These are phyloP conservation scores for Drosophila multiciliata DNA, from an alignment of 2,888 invertebrate species.

Conservation along the genomic window DNA sequence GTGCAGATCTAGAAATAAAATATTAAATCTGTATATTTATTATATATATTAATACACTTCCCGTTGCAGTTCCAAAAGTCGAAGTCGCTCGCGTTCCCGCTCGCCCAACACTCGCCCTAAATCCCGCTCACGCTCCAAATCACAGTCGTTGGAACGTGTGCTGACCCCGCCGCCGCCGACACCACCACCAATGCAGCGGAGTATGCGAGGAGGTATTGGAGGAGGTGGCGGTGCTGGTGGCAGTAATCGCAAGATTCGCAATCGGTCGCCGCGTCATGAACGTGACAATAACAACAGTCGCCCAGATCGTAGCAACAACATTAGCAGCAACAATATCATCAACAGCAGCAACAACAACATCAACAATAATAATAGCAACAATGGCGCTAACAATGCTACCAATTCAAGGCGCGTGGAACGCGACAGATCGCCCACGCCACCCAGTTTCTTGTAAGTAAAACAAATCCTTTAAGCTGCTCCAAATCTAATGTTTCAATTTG, in stretches of 20 bases:
- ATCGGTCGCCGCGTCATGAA: slow-evolving; percentile 85
- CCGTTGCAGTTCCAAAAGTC: slow-evolving; percentile 85
- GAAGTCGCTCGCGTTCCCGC: slow-evolving; percentile 86
- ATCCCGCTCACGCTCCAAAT: slow-evolving; percentile 85
- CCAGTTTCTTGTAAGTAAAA: slow-evolving; percentile 90
- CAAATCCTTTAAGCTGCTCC: neutral
- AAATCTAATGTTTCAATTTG: neutral
- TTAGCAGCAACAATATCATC: slow-evolving; percentile 17
- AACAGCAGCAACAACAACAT: slow-evolving; percentile 61
- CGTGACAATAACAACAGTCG: slow-evolving; percentile 70
- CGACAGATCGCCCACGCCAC: slow-evolving; percentile 87
- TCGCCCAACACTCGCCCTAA: slow-evolving; percentile 85
- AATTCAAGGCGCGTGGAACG: slow-evolving; percentile 84
- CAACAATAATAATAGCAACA: slow-evolving; percentile 40
- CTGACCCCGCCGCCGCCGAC: slow-evolving; percentile 58
- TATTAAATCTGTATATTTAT: neutral
- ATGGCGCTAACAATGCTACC: slow-evolving; percentile 78
- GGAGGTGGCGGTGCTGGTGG: slow-evolving; percentile 7
- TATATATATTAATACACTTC: neutral
- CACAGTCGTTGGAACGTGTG: slow-evolving; percentile 82
- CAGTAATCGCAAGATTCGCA: slow-evolving; percentile 82
- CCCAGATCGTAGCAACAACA: slow-evolving; percentile 77
- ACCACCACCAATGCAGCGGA: slow-evolving; percentile 30
- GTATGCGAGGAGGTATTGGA: slow-evolving; percentile 32
- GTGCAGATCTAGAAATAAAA: neutral